Percentiles rank a stretch among this genome's conserved stretches.
These are phyloP conservation scores for Sakesphorus luctuosus DNA, from an alignment of 2,113 vertebrate species.

Conservation along the genomic window DNA sequence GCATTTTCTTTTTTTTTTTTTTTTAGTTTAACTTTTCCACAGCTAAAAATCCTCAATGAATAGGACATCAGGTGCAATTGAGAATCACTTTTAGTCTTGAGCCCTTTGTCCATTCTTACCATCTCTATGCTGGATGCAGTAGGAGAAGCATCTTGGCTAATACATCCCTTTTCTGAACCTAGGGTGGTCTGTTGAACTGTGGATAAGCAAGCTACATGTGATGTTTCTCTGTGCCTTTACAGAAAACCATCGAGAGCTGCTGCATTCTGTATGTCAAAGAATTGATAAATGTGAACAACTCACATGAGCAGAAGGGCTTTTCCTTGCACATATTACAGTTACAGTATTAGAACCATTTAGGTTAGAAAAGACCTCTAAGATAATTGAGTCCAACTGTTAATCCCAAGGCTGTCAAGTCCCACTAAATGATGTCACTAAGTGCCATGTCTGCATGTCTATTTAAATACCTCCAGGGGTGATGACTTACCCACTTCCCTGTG, in stretches of 20 bases:
- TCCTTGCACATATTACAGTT: not conserved
- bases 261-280: not conserved
- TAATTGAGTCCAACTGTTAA: not conserved
- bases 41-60: not conserved
- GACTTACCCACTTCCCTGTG: not conserved
- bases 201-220: fast-evolving
- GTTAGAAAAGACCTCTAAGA: not conserved
- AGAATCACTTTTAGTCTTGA: not conserved
- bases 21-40: not conserved
- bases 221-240: not conserved
- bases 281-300: not conserved
- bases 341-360: not conserved
- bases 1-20: not conserved
- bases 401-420: not conserved
- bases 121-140: not conserved
- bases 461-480: not conserved
- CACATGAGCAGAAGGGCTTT: not conserved
- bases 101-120: not conserved
- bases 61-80: not conserved
- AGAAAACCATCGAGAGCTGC: not conserved
- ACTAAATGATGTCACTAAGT: not conserved
- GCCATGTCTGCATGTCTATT: not conserved
- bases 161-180: not conserved
- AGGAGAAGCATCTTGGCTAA: not conserved
- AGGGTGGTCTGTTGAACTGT: not conserved